A percentile compares a stretch with the other conserved stretches of the same genome.
Conservation (phyloP, 1,140 invertebrate species). For the Medauroidea extradentata region DNA sequence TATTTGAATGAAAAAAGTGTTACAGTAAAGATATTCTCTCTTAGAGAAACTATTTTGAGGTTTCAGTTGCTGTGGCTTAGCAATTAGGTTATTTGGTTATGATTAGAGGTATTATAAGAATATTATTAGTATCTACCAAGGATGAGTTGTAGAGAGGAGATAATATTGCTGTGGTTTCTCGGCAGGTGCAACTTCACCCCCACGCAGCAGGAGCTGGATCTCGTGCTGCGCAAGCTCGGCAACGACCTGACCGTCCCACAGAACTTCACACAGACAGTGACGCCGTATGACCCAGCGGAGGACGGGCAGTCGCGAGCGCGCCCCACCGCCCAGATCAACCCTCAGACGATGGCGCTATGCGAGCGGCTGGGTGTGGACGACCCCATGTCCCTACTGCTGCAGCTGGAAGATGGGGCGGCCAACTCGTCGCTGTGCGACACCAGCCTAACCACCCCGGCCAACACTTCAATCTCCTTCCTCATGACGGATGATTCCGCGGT, state of each 20-base stretch:
- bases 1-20: no score
- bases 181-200: conserved; percentile 72
- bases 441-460: not conserved
- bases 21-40: no score
- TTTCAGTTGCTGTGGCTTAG: no score
- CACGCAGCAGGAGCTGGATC: conserved; percentile 64
- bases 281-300: conserved; percentile 52
- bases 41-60: no score
- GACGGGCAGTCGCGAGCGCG: conserved; percentile 12
- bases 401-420: conserved; percentile 16
- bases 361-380: conserved; percentile 73
- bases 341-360: conserved; percentile 79
- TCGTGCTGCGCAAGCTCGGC: conserved; percentile 60
- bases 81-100: no score
- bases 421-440: no score
- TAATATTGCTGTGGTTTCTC: no score
- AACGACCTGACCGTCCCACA: conserved; percentile 63
- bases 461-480: not conserved
- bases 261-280: conserved; percentile 72
- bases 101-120: no score
- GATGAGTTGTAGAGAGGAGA: no score
- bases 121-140: no score
- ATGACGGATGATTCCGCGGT: no score
- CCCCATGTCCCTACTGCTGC: conserved; percentile 54
- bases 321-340: conserved; percentile 56